Base-by-base conservation (phyloP, 2,888 invertebrate species). In the Plebejus melissa region DNA sequence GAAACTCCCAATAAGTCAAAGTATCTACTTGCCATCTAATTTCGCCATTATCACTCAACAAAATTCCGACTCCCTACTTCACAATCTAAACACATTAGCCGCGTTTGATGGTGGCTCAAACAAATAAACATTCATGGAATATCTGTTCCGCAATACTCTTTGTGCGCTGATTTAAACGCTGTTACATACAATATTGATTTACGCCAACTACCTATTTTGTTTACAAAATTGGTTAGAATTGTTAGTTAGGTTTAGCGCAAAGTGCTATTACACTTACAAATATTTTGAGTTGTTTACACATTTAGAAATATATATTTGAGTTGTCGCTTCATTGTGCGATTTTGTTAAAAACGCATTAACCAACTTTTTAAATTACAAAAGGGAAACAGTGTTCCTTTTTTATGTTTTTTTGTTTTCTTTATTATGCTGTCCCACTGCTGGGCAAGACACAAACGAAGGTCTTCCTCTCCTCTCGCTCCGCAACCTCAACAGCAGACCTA, bases 131-230 rank as follows among this genome's bases (percentile, higher is more conserved):
- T 32, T 22, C 22, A 28, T 41, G 71, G n/a, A 41, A 41, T 46
- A 71, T 41, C 16, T 41, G 70, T 71, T 71, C 9, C 32, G 71
- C 22, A 41, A 32, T 13, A 71, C 9, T 71, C 46, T 71, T 41
- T 71, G 65, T 36, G 65, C 65, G 32, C 32, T 32, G 65, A 65
- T 36, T 65, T 65, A 22, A 22, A 65, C 60, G 4, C 13, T 32
- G 60, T 32, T 28, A 65, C 60, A 65, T 65, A 65, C 65, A 65
- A 65, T 65, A 65, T 65, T 65, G 65, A 16, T 65, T 65, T 65
- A 36, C 65, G 65, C 65, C 32, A 65, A 36, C 65, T 65, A 65
- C 16, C 65, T 65, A 65, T 65, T 36, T 32, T 65, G 32, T 36
- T 65, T 32, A 13, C 32, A 32, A 36, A 16, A 65, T 36, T 65